Conservation (phyloP, 1,140 invertebrate species). For the Drosophila mayri region DNA sequence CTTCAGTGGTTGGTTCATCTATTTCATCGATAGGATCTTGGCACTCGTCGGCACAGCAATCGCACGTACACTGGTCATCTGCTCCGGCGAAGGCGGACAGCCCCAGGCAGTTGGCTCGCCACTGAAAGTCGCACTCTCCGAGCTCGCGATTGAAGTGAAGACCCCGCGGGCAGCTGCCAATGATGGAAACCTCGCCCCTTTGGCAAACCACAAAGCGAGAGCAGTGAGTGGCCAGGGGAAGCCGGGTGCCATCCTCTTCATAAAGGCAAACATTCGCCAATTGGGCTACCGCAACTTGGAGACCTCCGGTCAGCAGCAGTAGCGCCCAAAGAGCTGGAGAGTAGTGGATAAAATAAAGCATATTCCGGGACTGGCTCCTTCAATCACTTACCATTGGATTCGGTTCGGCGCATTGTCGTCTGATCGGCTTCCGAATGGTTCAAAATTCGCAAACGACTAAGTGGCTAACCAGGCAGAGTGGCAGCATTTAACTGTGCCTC, state of each 20-base stretch:
- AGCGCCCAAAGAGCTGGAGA: conserved; percentile 19
- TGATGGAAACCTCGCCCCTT: conserved; percentile 34
- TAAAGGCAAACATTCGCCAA: conserved; percentile 36
- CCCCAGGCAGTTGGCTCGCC: conserved; percentile 58
- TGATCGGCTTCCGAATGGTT: conserved; percentile 27
- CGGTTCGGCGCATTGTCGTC: conserved; percentile 16
- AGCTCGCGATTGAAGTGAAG: conserved; percentile 63
- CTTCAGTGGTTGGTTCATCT: conserved; percentile 11
- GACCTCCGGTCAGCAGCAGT: conserved; percentile 17
- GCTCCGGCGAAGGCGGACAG: conserved; percentile 33
- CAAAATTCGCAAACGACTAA: conserved; percentile 56
- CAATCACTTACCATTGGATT: conserved; percentile 29
- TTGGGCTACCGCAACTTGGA: conserved; percentile 20
- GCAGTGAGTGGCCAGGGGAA: conserved; percentile 48
- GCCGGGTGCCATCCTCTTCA: conserved; percentile 46
- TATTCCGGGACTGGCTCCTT: background rate
- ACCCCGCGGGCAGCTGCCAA: conserved; percentile 59
- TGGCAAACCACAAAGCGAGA: conserved; percentile 52
- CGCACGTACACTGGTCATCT: conserved; percentile 50
- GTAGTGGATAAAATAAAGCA: background rate
- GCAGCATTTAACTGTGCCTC: conserved; percentile 53
- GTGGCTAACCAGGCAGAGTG: conserved; percentile 8
- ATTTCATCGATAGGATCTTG: conserved; percentile 1
- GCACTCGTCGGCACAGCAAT: conserved; percentile 61
- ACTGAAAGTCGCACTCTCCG: conserved; percentile 68